phyloP scores from a whole-genome alignment of 2,113 vertebrate genomes.

The Calonectris borealis region DNA sequence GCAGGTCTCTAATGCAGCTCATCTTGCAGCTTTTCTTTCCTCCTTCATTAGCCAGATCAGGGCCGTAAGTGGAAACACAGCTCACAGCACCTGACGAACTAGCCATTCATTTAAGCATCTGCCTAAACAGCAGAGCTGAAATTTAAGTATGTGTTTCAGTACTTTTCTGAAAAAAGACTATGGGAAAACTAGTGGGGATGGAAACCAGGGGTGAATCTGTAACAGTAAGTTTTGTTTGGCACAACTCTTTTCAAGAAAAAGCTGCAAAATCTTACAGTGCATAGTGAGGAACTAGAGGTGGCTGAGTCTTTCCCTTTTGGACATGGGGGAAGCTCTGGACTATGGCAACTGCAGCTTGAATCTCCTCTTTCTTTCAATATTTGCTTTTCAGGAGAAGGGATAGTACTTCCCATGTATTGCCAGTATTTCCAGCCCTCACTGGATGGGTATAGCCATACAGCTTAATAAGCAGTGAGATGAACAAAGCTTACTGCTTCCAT shows the following conservation, averaged over 20 bases:
- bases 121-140: background rate
- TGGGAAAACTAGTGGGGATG: background rate
- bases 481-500: background rate
- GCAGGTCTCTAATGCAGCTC: background rate
- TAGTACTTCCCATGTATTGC: background rate
- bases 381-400: background rate
- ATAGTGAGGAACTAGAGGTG: background rate
- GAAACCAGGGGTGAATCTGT: background rate
- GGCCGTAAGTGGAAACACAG: background rate
- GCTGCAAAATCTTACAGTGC: background rate
- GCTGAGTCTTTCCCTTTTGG: background rate
- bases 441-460: background rate
- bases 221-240: background rate
- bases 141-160: background rate
- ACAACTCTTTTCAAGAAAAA: background rate
- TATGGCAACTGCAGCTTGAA: background rate
- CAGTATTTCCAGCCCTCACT: background rate
- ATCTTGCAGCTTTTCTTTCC: background rate
- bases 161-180: background rate
- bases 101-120: background rate
- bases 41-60: background rate
- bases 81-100: background rate
- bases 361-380: background rate
- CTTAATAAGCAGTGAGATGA: background rate
- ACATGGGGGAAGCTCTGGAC: background rate